These are phyloP conservation scores for Epistrophella euchroma DNA, from an alignment of 2,888 invertebrate species.

Conservation along the genomic window DNA sequence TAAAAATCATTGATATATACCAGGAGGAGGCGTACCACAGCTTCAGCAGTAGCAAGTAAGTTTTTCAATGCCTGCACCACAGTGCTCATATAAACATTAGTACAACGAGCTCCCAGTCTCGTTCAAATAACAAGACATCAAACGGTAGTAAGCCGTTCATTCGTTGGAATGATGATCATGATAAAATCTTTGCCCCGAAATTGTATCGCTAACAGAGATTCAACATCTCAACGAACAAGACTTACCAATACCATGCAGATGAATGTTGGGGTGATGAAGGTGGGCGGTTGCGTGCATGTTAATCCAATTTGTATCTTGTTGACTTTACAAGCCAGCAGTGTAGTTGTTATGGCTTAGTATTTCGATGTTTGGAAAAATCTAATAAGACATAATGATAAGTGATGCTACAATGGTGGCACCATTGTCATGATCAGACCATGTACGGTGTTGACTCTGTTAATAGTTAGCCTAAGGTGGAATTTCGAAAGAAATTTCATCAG, in stretches of 20 bases:
- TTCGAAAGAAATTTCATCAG: constrained; percentile 28
- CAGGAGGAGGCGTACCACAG: background rate
- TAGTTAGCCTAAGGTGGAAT: constrained; percentile 3
- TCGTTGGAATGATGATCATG: constrained; percentile 38
- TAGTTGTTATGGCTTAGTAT: constrained; percentile 15
- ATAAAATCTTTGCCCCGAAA: constrained; percentile 58
- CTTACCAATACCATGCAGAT: background rate
- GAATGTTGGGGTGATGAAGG: constrained; percentile 48
- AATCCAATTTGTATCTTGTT: constrained; percentile 74
- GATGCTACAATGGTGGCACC: constrained; percentile 57
- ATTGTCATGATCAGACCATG: constrained; percentile 20
- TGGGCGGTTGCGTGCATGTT: constrained; percentile 71
- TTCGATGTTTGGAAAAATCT: constrained; percentile 39
- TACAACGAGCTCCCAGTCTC: background rate
- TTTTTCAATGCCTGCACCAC: constrained; percentile 31
- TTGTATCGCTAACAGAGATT: constrained; percentile 51
- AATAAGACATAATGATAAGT: constrained; percentile 74
- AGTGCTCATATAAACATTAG: constrained; percentile 1
- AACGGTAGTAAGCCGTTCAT: constrained; percentile 32
- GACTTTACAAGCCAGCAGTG: constrained; percentile 61
- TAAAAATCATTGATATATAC: constrained; percentile 42
- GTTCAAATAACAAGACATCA: constrained; percentile 34
- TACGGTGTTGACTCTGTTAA: background rate
- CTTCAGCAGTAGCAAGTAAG: background rate
- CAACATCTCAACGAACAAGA: constrained; percentile 27